Evolutionary conservation across 2,888 invertebrate genomes (phyloP).

Genomic region (Biston betularia): DNA sequence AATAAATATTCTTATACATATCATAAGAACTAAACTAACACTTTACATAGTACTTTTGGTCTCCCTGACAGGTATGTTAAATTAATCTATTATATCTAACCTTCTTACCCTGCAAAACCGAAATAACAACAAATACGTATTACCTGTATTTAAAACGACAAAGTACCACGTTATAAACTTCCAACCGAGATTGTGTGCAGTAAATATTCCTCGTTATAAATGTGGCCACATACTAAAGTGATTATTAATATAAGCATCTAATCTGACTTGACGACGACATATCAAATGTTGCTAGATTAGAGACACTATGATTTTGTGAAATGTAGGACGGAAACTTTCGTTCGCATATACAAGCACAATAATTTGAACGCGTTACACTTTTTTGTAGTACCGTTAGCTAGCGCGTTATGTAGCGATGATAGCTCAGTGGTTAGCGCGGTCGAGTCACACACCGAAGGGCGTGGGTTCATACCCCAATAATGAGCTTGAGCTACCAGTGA

Average conservation of each 20-base stretch:
- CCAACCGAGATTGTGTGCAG: not conserved
- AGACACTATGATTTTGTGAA: slow-evolving; percentile 18
- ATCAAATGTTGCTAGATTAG: slow-evolving; percentile 25
- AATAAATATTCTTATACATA: too few relatives aligned
- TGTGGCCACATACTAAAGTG: slow-evolving; percentile 22
- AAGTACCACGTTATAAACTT: not conserved
- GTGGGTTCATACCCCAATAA: too few relatives aligned
- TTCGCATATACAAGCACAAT: not conserved
- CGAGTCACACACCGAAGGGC: too few relatives aligned
- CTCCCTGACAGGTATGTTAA: too few relatives aligned
- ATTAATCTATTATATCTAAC: too few relatives aligned
- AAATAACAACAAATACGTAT: not conserved
- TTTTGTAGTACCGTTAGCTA: too few relatives aligned
- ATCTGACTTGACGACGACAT: slow-evolving; percentile 32
- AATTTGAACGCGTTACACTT: too few relatives aligned
- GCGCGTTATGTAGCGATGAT: too few relatives aligned
- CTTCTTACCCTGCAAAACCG: not conserved
- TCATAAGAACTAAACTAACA: too few relatives aligned
- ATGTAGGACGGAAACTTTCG: not conserved
- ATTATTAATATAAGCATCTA: slow-evolving; percentile 34
- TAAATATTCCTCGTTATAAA: slow-evolving; percentile 22
- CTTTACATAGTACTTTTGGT: too few relatives aligned
- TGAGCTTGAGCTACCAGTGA: too few relatives aligned
- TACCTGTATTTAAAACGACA: slow-evolving; percentile 14
- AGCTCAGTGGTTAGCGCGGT: too few relatives aligned